Evolutionary conservation across 2,113 vertebrate species (phyloP).

Genomic region (Rhegmatorhina hoffmannsi): DNA sequence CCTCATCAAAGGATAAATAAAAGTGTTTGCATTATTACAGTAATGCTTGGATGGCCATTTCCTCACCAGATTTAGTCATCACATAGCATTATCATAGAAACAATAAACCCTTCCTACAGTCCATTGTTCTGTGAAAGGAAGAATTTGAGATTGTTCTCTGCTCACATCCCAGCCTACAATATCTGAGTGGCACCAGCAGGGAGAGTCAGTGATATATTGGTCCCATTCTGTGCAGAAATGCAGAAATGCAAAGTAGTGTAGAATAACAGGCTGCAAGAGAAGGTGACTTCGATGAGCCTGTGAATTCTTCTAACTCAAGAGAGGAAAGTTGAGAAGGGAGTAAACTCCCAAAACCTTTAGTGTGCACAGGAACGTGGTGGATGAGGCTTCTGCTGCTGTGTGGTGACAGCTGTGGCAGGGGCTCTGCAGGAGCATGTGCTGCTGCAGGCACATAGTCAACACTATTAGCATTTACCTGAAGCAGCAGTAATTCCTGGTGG

Average conservation of each 20-base stretch:
- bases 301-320: neutral
- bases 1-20: constrained; percentile 40
- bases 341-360: neutral
- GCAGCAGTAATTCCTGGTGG: neutral
- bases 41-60: constrained; percentile 24
- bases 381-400: neutral
- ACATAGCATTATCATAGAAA: constrained; percentile 9
- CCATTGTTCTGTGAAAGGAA: constrained; percentile 17
- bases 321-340: neutral
- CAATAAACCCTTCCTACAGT: constrained; percentile 17
- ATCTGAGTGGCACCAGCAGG: neutral
- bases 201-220: fast-evolving
- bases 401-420: neutral
- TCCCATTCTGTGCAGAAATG: neutral
- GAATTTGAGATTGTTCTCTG: neutral
- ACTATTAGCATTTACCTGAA: neutral
- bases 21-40: constrained; percentile 7
- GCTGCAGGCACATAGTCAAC: neutral
- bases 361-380: neutral
- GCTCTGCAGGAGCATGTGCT: neutral
- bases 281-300: neutral
- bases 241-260: neutral
- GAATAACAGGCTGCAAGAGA: neutral
- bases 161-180: neutral
- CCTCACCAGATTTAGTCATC: constrained; percentile 32